Percentiles rank a stretch among this genome's conserved stretches.
Evolutionary conservation across 2,888 invertebrate genomes (phyloP).

Genomic region (Macaria liturata): DNA sequence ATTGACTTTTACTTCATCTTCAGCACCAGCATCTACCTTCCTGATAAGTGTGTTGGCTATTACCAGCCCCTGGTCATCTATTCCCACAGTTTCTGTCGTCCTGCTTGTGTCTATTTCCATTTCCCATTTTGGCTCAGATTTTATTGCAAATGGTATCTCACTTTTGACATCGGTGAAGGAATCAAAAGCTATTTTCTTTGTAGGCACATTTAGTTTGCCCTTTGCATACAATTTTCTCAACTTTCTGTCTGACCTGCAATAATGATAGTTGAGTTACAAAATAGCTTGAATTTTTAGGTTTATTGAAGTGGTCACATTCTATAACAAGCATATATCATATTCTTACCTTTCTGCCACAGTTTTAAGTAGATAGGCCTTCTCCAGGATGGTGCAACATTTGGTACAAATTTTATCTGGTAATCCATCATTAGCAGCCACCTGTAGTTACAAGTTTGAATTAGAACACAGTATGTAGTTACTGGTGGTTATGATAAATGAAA

Average conservation of each 20-base stretch:
- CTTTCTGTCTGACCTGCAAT: constrained; percentile 68
- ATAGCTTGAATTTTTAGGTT: too few species aligned
- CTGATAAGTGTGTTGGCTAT: constrained; percentile 76
- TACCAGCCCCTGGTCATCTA: constrained; percentile 66
- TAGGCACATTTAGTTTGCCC: constrained; percentile 53
- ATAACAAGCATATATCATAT: too few species aligned
- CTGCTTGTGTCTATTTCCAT: constrained; percentile 66
- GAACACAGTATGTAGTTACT: too few species aligned
- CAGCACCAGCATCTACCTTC: constrained; percentile 63
- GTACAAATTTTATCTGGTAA: constrained; percentile 74
- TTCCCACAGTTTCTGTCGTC: constrained; percentile 51
- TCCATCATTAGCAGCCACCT: constrained; percentile 76
- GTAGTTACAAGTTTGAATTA: neutral
- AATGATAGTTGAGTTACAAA: neutral
- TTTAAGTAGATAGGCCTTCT: constrained; percentile 75
- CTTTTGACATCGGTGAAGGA: constrained; percentile 76
- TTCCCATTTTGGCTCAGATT: constrained; percentile 75
- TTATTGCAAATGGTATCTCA: constrained; percentile 70
- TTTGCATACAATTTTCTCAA: constrained; percentile 60
- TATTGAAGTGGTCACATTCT: too few species aligned
- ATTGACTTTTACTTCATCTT: constrained; percentile 38
- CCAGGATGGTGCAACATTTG: constrained; percentile 72
- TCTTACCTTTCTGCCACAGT: constrained; percentile 74
- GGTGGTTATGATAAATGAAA: neutral
- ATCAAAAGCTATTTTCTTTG: constrained; percentile 77